Base-by-base conservation (phyloP, 2,888 invertebrate genomes). In the Sarcophaga carnaria region DNA sequence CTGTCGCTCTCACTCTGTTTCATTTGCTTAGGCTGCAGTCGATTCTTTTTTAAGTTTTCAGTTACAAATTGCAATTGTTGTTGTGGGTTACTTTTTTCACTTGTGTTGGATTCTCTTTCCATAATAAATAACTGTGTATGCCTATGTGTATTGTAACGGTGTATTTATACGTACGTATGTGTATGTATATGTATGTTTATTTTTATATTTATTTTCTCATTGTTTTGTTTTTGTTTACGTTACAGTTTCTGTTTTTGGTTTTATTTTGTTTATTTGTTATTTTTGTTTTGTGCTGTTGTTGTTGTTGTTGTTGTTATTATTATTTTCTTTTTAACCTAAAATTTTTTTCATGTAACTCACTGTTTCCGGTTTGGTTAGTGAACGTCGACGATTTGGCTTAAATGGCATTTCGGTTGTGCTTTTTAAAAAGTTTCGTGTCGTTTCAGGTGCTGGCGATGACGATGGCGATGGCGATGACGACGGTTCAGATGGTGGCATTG, bases 311-410 rank as follows among this genome's bases (percentile, higher is more conserved):
- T 70, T 63, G 14, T 59, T 72, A 4, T 70, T 70, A 5, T 72
- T 75, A 22, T n/a, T 20, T 80, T 20, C 81, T 14, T 14, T 14
- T 91, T 93, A 93, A 90, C 93, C 93, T 89, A 93, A 90, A 89
- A 93, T 93, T 90, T 93, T 93, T 90, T 93, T 93, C 89, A 93
- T 92, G 89, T 93, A 93, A 90, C 93, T 93, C 87, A 91, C 91
- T 81, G 92, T 92, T 89, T 93, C 93, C 89, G 93, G 93, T 88
- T 93, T 93, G 86, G 92, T 93, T 77, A 93, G 91, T 81, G 92
- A 91, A 85, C 93, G 93, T 89, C 92, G 91, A 88, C 93, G 93
- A 90, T 93, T 93, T 70, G 93, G 93, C 88, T 93, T 93, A 85
- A 92, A 93, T 80, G 92, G 93, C 85, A 93, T 91, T 90, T 91